Evolutionary conservation across 2,113 vertebrate species (phyloP).

Genomic region (Rattus rattus): DNA sequence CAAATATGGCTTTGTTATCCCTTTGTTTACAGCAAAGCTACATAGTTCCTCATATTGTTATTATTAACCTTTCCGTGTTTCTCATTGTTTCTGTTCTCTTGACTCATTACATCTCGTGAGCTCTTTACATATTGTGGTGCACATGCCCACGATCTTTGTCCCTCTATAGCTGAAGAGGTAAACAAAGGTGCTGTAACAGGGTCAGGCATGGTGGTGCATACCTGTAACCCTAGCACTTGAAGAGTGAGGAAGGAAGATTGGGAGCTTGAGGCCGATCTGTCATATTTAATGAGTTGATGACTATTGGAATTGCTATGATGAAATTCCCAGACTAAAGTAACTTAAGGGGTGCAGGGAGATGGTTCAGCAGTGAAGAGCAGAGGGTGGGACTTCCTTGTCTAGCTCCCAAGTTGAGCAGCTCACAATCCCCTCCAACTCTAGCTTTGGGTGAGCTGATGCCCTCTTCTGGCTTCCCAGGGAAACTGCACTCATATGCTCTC

Average conservation of each 20-base stretch:
- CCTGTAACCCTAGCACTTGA: background rate
- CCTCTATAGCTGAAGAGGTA: background rate
- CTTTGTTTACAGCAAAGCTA: slow-evolving; percentile 48
- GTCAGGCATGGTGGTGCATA: too few relatives aligned
- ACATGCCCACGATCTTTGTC: background rate
- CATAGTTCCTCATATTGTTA: background rate
- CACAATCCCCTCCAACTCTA: background rate
- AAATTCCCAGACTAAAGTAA: background rate
- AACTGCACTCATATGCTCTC: background rate
- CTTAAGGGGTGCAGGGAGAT: background rate
- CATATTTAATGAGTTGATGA: background rate
- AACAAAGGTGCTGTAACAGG: background rate
- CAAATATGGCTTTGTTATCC: slow-evolving; percentile 42
- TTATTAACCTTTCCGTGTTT: slow-evolving; percentile 27
- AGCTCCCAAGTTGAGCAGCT: background rate
- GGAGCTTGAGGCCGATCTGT: background rate
- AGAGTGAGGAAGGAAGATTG: background rate
- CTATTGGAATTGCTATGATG: background rate
- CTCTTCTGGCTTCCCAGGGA: background rate
- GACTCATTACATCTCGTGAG: background rate
- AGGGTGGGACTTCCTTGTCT: background rate
- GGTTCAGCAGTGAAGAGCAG: background rate
- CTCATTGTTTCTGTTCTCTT: background rate
- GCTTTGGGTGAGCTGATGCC: background rate
- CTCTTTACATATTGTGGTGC: slow-evolving; percentile 44